A percentile compares a stretch with the other conserved stretches of the same genome.
phyloP scores from a whole-genome alignment of 2,888 invertebrate species.

The Acleris emargana region DNA sequence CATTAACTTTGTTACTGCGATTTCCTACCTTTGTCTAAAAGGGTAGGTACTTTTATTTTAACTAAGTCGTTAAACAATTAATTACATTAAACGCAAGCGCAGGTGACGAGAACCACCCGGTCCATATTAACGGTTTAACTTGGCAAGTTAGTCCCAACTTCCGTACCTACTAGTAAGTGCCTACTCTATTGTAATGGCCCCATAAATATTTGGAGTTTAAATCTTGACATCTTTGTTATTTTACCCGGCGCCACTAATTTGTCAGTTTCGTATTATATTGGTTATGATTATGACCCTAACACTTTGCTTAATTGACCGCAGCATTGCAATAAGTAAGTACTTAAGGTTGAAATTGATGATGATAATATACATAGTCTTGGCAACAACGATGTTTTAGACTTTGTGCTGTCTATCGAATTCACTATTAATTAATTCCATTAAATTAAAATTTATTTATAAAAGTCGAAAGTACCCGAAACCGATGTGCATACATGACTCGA shows the following conservation, averaged over 20 bases:
- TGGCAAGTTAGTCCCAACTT: constrained; percentile 42
- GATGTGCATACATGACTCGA: no score
- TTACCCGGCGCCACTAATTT: constrained; percentile 37
- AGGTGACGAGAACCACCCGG: constrained; percentile 56
- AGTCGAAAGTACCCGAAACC: no score
- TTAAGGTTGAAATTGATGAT: no score
- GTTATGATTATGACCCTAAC: no score
- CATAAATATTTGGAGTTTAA: constrained; percentile 57
- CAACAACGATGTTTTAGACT: no score
- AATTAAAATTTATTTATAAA: no score
- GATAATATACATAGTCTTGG: no score
- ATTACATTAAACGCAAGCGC: constrained; percentile 39
- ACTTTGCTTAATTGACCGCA: no score
- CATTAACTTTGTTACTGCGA: constrained; percentile 8
- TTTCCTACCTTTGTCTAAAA: constrained; percentile 16
- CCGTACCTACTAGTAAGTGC: constrained; percentile 43
- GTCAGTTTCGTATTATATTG: constrained; percentile 31
- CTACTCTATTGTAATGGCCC: constrained; percentile 51
- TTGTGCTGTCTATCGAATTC: no score
- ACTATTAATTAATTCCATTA: no score
- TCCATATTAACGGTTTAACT: constrained; percentile 60
- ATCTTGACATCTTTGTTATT: constrained; percentile 44
- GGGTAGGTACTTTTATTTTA: constrained; percentile 16
- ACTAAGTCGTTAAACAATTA: constrained; percentile 18
- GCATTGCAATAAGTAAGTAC: no score